Evolutionary conservation across 2,113 vertebrate genomes (phyloP).

Genomic region (Struthio camelus): DNA sequence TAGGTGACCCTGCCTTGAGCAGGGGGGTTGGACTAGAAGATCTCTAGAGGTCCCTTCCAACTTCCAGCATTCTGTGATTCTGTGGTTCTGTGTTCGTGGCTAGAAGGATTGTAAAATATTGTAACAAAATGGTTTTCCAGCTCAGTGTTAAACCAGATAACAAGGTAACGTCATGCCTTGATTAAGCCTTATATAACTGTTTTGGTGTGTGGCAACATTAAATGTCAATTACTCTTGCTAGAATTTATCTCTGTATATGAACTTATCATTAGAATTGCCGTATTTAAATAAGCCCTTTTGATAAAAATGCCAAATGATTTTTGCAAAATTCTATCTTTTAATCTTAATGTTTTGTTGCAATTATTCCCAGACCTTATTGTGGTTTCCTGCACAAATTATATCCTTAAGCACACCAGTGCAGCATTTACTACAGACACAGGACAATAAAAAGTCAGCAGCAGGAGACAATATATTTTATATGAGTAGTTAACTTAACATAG

Average conservation of each 20-base stretch:
- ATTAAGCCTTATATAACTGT: neutral
- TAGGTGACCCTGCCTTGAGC: too few species aligned
- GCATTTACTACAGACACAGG: constrained; percentile 62
- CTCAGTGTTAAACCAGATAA: neutral
- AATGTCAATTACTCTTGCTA: neutral
- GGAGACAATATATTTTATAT: constrained; percentile 77
- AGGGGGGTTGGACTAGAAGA: too few species aligned
- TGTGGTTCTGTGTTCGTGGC: neutral
- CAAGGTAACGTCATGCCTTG: neutral
- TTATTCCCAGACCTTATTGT: constrained; percentile 76
- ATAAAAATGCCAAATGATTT: constrained; percentile 50
- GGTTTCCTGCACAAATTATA: constrained; percentile 79
- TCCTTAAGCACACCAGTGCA: constrained; percentile 67
- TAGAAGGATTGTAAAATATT: constrained; percentile 23
- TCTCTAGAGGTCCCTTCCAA: too few species aligned
- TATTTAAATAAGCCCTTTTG: neutral
- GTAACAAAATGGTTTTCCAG: constrained; percentile 15
- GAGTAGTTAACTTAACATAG: constrained; percentile 72
- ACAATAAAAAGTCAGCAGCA: constrained; percentile 76
- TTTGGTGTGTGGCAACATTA: constrained; percentile 6
- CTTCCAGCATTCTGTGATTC: too few species aligned
- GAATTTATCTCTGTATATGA: neutral
- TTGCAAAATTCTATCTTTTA: constrained; percentile 60
- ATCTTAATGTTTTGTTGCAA: constrained; percentile 59
- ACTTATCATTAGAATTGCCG: constrained; percentile 15